Evolutionary conservation across 2,113 vertebrate genomes (phyloP), one percentile per base, ranked within the genome.

Genomic region (Paracyprichromis sp.): DNA sequence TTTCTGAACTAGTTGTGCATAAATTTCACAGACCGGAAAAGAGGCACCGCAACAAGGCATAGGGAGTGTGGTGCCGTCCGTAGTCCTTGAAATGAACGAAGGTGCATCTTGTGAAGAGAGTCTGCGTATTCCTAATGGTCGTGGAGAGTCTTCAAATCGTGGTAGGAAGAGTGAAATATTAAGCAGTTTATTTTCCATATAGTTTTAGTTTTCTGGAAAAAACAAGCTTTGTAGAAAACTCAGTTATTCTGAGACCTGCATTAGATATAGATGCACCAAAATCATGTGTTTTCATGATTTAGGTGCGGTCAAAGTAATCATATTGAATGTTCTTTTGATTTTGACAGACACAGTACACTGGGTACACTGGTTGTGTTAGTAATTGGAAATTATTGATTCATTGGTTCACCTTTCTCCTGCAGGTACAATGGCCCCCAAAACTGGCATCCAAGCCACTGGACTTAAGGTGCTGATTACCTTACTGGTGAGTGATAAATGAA

Each of bases 31-130:
- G 50, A 53, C 50, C 50, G 9, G 9, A 10, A 53, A 53, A 3
- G 50, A n/a, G 19, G 3, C 50, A 53, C 50, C 0, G 2, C 50
- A 3, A 53, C 19, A 53, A 53, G 50, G 19, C 1, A 1, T 53
- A 2, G 50, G 19, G 50, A 3, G 50, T n/a, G 3, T 2, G 50
- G 5, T 53, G 50, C 50, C 9, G 1, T 53, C 50, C 0, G 19
- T 53, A 53, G 5, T n/a, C 50, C 50, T n/a, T 53, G 50, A 53
- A 53, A n/a, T 53, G 50, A 6, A 53, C 2, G 9, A 53, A 53
- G 50, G 50, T 53, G 9, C 50, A n/a, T 52, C 19, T n/a, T 52
- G 50, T 53, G 50, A 53, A 53, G 50, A 53, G 50, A n/a, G 19
- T 53, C 50, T n/a, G 1, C 19, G 1, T 10, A 53, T 53, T 53